These are phyloP conservation scores for Hippocampus abdominalis DNA, from an alignment of 2,113 vertebrate genomes.

Conservation along the genomic window DNA sequence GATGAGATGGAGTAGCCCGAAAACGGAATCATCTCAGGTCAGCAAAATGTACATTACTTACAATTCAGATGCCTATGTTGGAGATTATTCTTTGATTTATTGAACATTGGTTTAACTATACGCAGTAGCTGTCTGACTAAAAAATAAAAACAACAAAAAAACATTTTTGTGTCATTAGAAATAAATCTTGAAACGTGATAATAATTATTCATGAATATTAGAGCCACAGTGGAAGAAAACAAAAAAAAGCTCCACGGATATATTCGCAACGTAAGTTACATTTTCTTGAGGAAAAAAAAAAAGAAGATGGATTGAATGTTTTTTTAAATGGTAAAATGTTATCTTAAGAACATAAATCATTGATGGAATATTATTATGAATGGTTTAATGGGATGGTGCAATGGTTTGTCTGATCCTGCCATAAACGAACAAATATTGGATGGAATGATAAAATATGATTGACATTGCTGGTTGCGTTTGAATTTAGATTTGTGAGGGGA, in stretches of 20 bases:
- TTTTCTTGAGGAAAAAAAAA: no score
- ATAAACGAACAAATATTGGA: no score
- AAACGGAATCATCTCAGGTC: conserved; percentile 60
- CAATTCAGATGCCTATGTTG: conserved; percentile 17
- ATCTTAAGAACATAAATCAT: no score
- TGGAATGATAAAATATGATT: no score
- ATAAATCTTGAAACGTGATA: conserved; percentile 8
- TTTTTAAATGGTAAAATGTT: no score
- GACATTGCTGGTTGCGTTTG: no score
- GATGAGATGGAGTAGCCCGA: conserved; percentile 16
- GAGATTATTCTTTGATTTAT: conserved; percentile 16
- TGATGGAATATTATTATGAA: no score
- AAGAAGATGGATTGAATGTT: no score
- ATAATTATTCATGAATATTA: neutral
- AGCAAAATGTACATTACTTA: conserved; percentile 29
- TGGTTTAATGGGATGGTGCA: no score
- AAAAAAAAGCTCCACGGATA: neutral
- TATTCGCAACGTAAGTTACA: no score
- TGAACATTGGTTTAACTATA: conserved; percentile 6
- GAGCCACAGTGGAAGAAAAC: neutral
- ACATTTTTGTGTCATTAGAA: neutral
- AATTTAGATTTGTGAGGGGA: no score
- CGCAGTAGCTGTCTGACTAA: neutral
- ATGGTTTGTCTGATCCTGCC: no score
- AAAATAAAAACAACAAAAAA: neutral